Evolutionary conservation across 2,113 vertebrate species (phyloP).

Genomic region (Cryptotis parvus): DNA sequence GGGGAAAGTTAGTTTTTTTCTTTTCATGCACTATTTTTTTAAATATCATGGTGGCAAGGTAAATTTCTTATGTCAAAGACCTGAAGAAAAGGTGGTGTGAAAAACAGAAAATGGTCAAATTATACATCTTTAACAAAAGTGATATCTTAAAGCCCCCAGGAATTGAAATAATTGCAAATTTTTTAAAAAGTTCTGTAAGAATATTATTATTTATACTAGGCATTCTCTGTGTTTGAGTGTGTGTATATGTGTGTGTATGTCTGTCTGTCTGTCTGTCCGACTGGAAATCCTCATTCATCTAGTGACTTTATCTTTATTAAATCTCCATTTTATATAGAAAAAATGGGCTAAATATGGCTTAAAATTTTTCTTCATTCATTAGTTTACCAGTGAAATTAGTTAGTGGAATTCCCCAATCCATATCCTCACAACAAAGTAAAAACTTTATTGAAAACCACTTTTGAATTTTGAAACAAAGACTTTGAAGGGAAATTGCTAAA

Average conservation of each 20-base stretch:
- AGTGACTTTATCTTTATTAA: neutral
- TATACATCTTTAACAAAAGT: neutral
- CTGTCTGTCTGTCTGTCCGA: too few species aligned
- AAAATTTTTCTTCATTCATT: neutral
- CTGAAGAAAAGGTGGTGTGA: neutral
- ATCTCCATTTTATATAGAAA: neutral
- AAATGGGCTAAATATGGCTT: neutral
- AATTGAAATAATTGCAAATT: neutral
- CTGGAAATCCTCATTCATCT: neutral
- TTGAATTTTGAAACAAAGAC: slow-evolving; percentile 58
- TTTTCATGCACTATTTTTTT: neutral
- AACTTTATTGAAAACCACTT: slow-evolving; percentile 43
- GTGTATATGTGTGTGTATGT: too few species aligned
- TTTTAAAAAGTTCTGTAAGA: neutral
- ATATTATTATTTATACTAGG: neutral
- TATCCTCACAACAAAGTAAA: neutral
- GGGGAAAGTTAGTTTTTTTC: neutral
- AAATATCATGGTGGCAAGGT: neutral
- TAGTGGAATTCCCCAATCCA: neutral
- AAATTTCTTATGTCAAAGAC: neutral
- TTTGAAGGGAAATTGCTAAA: slow-evolving; percentile 58
- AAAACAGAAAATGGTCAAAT: slow-evolving; percentile 24
- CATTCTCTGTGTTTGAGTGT: neutral
- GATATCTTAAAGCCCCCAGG: neutral
- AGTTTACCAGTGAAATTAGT: neutral